phyloP scores from a whole-genome alignment of 2,888 invertebrate species.

The Odontocerum albicorne region DNA sequence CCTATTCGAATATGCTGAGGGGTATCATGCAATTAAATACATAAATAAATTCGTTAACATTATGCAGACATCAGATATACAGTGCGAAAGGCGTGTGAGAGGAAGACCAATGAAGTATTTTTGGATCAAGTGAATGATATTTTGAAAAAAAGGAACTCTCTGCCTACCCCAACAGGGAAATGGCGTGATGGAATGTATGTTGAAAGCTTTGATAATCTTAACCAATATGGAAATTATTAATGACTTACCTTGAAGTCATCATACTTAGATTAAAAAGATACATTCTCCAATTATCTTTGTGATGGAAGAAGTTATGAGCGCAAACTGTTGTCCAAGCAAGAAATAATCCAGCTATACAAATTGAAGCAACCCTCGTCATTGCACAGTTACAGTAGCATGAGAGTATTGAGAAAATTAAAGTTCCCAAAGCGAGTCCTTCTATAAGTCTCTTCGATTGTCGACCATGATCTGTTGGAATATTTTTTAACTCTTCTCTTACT shows the following conservation, averaged over 20 bases:
- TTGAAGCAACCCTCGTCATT: slow-evolving; percentile 42
- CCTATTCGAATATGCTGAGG: no score
- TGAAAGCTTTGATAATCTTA: no score
- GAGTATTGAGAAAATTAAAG: slow-evolving; percentile 11
- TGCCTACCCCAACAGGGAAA: no score
- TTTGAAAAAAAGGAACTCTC: no score
- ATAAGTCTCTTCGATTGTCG: slow-evolving; percentile 45
- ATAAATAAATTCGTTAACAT: no score
- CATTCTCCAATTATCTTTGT: slow-evolving; percentile 76
- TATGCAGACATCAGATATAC: no score
- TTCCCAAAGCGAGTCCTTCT: slow-evolving; percentile 42
- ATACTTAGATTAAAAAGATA: slow-evolving; percentile 71
- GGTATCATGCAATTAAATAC: no score
- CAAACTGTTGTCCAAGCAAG: slow-evolving; percentile 62
- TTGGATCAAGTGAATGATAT: no score
- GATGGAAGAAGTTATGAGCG: slow-evolving; percentile 79
- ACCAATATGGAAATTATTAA: neutral
- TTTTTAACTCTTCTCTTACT: slow-evolving; percentile 58
- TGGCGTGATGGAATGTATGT: no score
- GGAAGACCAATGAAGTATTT: no score
- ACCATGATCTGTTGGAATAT: slow-evolving; percentile 48
- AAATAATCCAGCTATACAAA: slow-evolving; percentile 56
- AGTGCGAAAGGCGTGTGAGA: no score
- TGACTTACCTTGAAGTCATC: slow-evolving; percentile 62
- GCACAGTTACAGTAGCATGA: slow-evolving; percentile 39